Percentiles rank a stretch among this genome's conserved stretches.
Conservation (phyloP, 2,113 vertebrate genomes). For the Micronycteris hirsuta region DNA sequence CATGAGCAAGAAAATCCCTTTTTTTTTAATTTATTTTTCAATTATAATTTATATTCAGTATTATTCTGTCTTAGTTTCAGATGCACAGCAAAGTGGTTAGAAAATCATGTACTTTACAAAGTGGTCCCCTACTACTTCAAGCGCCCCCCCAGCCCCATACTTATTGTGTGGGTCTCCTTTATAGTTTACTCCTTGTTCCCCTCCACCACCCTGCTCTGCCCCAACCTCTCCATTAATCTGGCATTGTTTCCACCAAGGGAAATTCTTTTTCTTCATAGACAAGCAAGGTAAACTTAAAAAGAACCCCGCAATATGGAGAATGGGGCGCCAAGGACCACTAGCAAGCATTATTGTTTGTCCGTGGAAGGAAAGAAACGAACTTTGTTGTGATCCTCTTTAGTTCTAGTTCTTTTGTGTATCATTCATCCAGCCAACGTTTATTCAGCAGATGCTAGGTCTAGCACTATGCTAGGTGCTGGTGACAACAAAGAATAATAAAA, state of each 20-base stretch:
- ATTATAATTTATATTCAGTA: background rate
- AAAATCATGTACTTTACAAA: background rate
- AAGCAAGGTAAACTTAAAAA: constrained; percentile 6
- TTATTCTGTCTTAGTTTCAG: background rate
- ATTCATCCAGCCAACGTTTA: background rate
- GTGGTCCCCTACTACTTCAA: background rate
- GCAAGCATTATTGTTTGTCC: background rate
- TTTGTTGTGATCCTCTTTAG: background rate
- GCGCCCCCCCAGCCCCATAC: background rate
- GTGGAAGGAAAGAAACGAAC: background rate
- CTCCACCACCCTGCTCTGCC: background rate
- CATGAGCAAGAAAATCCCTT: background rate
- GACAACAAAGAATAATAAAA: background rate
- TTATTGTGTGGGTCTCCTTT: background rate
- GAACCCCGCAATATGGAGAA: background rate
- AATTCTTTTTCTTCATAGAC: constrained; percentile 7
- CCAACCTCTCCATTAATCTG: constrained; percentile 9
- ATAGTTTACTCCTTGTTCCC: background rate
- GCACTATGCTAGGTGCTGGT: background rate
- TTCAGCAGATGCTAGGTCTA: background rate
- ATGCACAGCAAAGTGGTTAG: background rate
- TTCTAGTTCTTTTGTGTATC: background rate
- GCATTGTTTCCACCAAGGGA: constrained; percentile 33
- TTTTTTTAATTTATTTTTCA: background rate
- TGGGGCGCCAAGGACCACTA: background rate